A percentile compares a stretch with the other conserved stretches of the same genome.
phyloP scores from a whole-genome alignment of 2,888 invertebrate species.

The Drosophila ustulata region DNA sequence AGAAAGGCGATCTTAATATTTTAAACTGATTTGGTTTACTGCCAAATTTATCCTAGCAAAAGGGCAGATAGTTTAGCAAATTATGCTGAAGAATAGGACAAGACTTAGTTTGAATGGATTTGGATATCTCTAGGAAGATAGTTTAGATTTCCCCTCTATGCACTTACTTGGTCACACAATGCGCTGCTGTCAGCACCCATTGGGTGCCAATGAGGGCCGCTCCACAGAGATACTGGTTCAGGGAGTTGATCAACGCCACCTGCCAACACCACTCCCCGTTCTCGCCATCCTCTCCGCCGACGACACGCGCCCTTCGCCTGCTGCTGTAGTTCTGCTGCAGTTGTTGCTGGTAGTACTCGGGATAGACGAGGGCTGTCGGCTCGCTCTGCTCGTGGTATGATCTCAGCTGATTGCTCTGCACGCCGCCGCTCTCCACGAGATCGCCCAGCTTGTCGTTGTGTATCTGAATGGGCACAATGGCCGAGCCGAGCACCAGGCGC shows the following conservation, averaged over 20 bases:
- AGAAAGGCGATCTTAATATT: too few relatives aligned
- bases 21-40: too few relatives aligned
- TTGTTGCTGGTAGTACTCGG: constrained; percentile 54
- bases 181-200: constrained; percentile 97
- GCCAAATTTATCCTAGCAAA: neutral
- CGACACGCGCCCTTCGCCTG: constrained; percentile 86
- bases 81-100: too few relatives aligned
- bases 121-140: neutral
- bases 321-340: constrained; percentile 52
- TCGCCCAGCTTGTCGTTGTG: constrained; percentile 84
- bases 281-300: constrained; percentile 95
- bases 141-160: neutral
- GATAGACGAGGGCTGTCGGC: constrained; percentile 47
- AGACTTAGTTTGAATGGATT: too few relatives aligned
- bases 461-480: constrained; percentile 84
- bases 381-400: constrained; percentile 68
- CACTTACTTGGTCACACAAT: constrained; percentile 96
- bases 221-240: constrained; percentile 97
- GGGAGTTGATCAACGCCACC: constrained; percentile 95
- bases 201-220: constrained; percentile 97
- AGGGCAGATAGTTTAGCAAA: neutral
- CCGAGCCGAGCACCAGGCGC: constrained; percentile 83
- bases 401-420: constrained; percentile 75
- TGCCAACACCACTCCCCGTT: constrained; percentile 98
- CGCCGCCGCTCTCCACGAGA: constrained; percentile 74